phyloP scores from a whole-genome alignment of 2,888 invertebrate species.

The Drosophila ustulata region DNA sequence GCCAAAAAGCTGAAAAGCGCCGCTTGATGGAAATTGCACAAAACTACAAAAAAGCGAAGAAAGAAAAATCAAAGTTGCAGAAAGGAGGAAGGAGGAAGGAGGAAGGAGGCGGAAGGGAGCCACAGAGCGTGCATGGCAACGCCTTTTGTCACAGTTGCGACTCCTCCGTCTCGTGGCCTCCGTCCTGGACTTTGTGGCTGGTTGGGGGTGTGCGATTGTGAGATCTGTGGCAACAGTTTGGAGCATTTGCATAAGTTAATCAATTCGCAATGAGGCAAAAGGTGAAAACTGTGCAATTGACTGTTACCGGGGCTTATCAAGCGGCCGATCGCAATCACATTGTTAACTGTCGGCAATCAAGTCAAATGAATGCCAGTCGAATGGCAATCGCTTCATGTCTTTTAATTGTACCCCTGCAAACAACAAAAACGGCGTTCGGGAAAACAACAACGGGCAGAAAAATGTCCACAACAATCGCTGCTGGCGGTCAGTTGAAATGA shows the following conservation, averaged over 20 bases:
- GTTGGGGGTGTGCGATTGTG: constrained; percentile 42
- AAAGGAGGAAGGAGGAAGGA: not conserved
- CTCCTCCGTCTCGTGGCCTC: constrained; percentile 14
- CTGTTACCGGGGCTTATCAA: constrained; percentile 31
- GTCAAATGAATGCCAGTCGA: constrained; percentile 53
- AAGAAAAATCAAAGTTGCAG: constrained; percentile 31
- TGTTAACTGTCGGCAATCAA: constrained; percentile 66
- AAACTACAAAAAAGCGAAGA: constrained; percentile 43
- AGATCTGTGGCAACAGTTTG: constrained; percentile 58
- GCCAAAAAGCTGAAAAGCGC: constrained; percentile 55
- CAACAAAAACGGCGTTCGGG: constrained; percentile 23
- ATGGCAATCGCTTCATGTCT: constrained; percentile 55
- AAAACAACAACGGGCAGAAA: constrained; percentile 12
- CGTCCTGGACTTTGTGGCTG: constrained; percentile 9
- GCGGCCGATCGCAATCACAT: constrained; percentile 46
- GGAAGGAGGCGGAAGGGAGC: constrained; percentile 29
- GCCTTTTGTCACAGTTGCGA: constrained; percentile 78
- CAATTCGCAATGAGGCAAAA: constrained; percentile 81
- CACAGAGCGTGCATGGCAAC: constrained; percentile 74
- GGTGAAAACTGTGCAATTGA: constrained; percentile 67
- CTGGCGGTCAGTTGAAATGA: constrained; percentile 55
- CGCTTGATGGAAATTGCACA: constrained; percentile 72
- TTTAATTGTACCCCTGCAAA: constrained; percentile 61
- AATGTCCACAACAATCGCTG: constrained; percentile 47
- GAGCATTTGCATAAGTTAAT: constrained; percentile 82